These are phyloP conservation scores for Nibea coibor DNA, from an alignment of 2,113 vertebrate species.

Conservation along the genomic window DNA sequence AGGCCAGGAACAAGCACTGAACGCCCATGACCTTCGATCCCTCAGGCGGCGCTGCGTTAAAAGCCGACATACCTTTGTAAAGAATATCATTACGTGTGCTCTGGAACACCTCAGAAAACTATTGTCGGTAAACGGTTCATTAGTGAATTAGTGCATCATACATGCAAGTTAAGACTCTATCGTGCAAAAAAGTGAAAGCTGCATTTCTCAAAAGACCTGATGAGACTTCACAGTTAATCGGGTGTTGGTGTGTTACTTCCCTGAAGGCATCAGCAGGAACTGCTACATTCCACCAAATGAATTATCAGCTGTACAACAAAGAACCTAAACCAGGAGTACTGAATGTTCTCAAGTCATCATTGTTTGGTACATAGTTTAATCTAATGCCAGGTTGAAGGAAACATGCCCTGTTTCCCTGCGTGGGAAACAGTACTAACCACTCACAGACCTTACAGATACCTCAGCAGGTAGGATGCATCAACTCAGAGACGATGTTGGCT, in stretches of 20 bases:
- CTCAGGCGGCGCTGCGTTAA: too few species aligned
- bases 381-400: conserved; percentile 26
- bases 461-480: not conserved
- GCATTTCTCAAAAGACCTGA: not conserved
- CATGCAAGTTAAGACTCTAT: too few species aligned
- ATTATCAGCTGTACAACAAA: conserved; percentile 40
- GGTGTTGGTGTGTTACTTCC: conserved; percentile 32
- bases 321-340: conserved; percentile 22
- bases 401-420: conserved; percentile 16
- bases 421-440: conserved; percentile 14
- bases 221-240: not conserved
- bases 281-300: conserved; percentile 62
- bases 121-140: too few species aligned
- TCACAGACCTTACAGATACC: conserved; percentile 1
- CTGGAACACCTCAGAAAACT: too few species aligned
- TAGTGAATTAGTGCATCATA: too few species aligned
- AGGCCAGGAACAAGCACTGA: too few species aligned
- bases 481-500: conserved; percentile 2
- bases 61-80: too few species aligned
- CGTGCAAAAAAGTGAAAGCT: too few species aligned
- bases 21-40: too few species aligned
- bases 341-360: conserved; percentile 39
- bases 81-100: too few species aligned
- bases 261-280: conserved; percentile 59
- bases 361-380: conserved; percentile 7